Base-by-base conservation (phyloP, 2,888 invertebrate genomes). In the Drosophila macrospina region DNA sequence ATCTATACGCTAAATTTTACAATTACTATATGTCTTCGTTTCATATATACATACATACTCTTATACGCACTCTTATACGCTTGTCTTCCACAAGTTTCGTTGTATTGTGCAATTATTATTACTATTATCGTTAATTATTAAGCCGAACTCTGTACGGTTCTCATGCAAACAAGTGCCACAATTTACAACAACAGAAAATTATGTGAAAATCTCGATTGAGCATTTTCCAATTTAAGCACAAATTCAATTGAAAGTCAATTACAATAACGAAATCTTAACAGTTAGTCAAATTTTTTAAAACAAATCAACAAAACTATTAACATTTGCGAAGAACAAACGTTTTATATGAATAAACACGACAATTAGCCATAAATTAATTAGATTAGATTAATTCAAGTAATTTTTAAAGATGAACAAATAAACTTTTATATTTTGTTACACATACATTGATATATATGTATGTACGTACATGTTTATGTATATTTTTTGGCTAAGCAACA, bases 101-200 rank as follows among this genome's bases (percentile, higher is more conserved):
- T 52, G 41, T 60, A 63, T 60, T 74, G 55, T 39, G 28, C 52
- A 60, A 50, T 63, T 28, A 44, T n/a, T n/a, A n/a, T n/a, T n/a
- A 28, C 60, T 44, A 4, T 30, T 8, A 8, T 2, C 28, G 59
- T 55, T 51, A 59, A 44, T 51, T 59, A 13, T 50, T 32, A 34
- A 44, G 41, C 55, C 8, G 10, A 64, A 59, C 34, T 48, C 55
- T 52, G 42, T 71, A 69, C 51, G 71, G 78, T 73, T 86, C 62
- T 78, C 78, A 81, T 70, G 82, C 64, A 80, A 86, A 83, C 71
- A 87, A 86, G 88, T 87, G 87, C 87, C 88, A 87, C 85, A 78
- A 78, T 67, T 64, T 60, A 39, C 20, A 52, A 45, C 8, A 34
- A 28, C 28, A 55, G 61, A 47, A 47, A 59, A 44, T 39, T 37